Base-by-base conservation (phyloP, 2,888 invertebrate species). In the Hydrotaea diabolus region DNA sequence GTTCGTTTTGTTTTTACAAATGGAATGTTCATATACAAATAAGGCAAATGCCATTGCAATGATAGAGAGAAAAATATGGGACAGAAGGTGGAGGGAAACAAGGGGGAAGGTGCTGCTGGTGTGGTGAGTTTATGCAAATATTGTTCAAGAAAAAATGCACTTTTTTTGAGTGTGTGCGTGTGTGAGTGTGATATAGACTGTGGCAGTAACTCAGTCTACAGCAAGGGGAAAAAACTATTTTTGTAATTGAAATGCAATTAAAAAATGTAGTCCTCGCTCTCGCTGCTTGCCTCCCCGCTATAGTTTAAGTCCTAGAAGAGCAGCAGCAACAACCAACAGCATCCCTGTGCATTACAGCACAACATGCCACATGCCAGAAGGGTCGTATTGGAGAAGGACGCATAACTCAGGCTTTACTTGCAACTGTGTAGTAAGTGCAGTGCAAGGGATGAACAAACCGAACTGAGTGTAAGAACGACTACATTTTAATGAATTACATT, bases 241-340 rank as follows among this genome's bases (percentile, higher is more conserved):
- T 86, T 87, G 86, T 90, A 90, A 91, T 90, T 89, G 90, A 90
- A 90, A 90, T 90, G 90, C 89, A 90, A 91, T 90, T 90, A 91
- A 89, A 90, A 90, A 88, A 62, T 77, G 69, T 46, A 77, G 53
- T 77, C 36, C 23, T 13, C 55, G 1, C 23, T 9, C 23, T 49
- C 3, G 1, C n/a, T 49, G 2, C n/a, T n/a, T 13, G n/a, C 2
- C 49, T 49, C 15, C n/a, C n/a, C n/a, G n/a, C n/a, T n/a, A n/a
- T n/a, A n/a, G n/a, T n/a, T n/a, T n/a, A n/a, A n/a, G n/a, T n/a
- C n/a, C n/a, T n/a, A n/a, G n/a, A n/a, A n/a, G n/a, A n/a, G n/a
- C n/a, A n/a, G n/a, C n/a, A n/a, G n/a, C n/a, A 49, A 19, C 77
- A 46, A 31, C 57, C 73, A 46, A 31, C 57, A 75, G 73, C 69